Conservation (phyloP, 1,140 invertebrate genomes). For the Arctopsyche grandis region DNA sequence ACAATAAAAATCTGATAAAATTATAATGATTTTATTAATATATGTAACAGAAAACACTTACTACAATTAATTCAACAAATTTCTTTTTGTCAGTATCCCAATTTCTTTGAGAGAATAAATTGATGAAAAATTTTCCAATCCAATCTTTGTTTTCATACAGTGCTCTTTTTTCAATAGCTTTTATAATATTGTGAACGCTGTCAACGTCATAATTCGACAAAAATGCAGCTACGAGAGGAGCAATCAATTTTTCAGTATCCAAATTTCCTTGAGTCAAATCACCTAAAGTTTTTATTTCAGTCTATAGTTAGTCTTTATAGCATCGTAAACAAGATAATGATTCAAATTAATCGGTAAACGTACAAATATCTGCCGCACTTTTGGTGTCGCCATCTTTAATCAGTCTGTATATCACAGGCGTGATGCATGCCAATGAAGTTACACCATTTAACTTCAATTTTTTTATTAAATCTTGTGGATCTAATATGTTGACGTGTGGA, state of each 20-base stretch:
- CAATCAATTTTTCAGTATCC: slow-evolving; percentile 55
- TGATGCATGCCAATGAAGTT: slow-evolving; percentile 58
- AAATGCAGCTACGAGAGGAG: slow-evolving; percentile 54
- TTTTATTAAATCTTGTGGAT: slow-evolving; percentile 63
- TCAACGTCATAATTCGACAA: slow-evolving; percentile 51
- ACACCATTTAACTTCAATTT: slow-evolving; percentile 64
- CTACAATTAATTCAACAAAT: slow-evolving; percentile 53
- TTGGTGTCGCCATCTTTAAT: slow-evolving; percentile 62
- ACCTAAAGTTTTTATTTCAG: slow-evolving; percentile 43
- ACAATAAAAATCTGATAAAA: slow-evolving; percentile 11
- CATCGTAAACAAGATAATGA: too few relatives aligned
- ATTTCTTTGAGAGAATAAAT: slow-evolving; percentile 49
- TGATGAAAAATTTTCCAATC: slow-evolving; percentile 53
- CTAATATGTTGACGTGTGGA: slow-evolving; percentile 64
- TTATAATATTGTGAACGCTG: slow-evolving; percentile 55
- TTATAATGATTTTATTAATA: slow-evolving; percentile 22
- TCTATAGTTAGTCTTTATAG: not conserved
- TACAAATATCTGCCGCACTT: slow-evolving; percentile 63
- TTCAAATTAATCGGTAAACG: slow-evolving; percentile 50
- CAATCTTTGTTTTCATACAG: slow-evolving; percentile 45
- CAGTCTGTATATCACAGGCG: slow-evolving; percentile 64
- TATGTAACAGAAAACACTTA: slow-evolving; percentile 43
- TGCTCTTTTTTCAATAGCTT: slow-evolving; percentile 52
- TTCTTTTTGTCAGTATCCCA: slow-evolving; percentile 47
- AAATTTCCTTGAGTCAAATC: slow-evolving; percentile 51